Evolutionary conservation across 2,113 vertebrate species (phyloP).

Genomic region (Xenopus borealis): DNA sequence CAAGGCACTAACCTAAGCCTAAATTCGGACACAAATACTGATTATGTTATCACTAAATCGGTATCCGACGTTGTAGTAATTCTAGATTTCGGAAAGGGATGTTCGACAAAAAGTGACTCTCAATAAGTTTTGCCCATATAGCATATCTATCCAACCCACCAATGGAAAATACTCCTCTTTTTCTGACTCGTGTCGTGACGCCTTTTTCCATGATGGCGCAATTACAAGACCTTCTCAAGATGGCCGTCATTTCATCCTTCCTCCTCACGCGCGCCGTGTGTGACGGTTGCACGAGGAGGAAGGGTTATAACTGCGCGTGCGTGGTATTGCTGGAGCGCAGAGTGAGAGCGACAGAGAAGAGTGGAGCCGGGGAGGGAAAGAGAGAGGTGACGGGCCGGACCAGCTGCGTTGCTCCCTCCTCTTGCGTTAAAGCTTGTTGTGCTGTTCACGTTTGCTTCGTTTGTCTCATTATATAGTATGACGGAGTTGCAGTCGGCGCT

Average conservation of each 20-base stretch:
- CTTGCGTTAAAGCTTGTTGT: not conserved
- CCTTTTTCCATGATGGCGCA: too few relatives aligned
- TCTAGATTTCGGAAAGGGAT: too few relatives aligned
- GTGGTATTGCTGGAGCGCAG: constrained; percentile 52
- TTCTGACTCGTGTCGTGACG: too few relatives aligned
- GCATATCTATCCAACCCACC: too few relatives aligned
- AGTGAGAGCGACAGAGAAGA: constrained; percentile 15
- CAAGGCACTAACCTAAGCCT: too few relatives aligned
- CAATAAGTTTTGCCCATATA: too few relatives aligned
- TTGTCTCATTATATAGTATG: constrained; percentile 59
- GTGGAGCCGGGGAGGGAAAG: constrained; percentile 27
- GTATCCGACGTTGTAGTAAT: too few relatives aligned
- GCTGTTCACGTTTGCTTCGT: not conserved
- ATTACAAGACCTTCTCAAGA: constrained; percentile 60
- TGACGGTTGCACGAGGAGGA: constrained; percentile 3
- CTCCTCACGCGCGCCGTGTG: constrained; percentile 6
- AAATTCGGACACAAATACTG: too few relatives aligned
- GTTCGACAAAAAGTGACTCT: too few relatives aligned
- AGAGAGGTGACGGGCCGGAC: constrained; percentile 34
- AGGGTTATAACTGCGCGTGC: constrained; percentile 52
- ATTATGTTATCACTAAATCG: too few relatives aligned
- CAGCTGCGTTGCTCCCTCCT: constrained; percentile 19
- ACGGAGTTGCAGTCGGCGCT: constrained; percentile 94
- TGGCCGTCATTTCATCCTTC: constrained; percentile 47
- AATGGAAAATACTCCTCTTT: too few relatives aligned